Percentiles rank a stretch among this genome's conserved stretches.
phyloP scores from a whole-genome alignment of 1,140 invertebrate genomes.

The Glossosoma conforme region DNA sequence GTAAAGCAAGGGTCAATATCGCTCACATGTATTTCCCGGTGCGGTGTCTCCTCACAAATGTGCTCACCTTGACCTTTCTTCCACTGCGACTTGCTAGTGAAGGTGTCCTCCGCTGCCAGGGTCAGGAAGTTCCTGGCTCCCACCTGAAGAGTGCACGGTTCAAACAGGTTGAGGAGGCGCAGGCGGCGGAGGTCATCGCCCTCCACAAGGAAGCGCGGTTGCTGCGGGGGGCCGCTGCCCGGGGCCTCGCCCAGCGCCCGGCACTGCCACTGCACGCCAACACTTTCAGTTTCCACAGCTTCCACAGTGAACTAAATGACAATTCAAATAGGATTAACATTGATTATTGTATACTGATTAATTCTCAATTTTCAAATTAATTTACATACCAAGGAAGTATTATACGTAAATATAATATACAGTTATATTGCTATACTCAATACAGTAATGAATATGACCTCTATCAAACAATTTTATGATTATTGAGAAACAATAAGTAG shows the following conservation, averaged over 20 bases:
- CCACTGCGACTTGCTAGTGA: constrained; percentile 53
- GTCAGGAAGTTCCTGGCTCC: constrained; percentile 71
- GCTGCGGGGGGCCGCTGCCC: constrained; percentile 54
- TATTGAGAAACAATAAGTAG: too few species aligned
- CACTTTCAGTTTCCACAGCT: constrained; percentile 52
- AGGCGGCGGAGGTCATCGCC: constrained; percentile 71
- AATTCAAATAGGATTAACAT: too few species aligned
- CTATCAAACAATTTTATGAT: too few species aligned
- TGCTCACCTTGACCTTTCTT: constrained; percentile 51
- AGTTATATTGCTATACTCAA: too few species aligned
- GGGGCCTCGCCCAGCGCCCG: constrained; percentile 64
- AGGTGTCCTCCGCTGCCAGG: constrained; percentile 47
- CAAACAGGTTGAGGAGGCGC: constrained; percentile 78
- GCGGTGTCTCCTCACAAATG: constrained; percentile 21
- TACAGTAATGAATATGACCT: too few species aligned
- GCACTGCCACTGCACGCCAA: constrained; percentile 79
- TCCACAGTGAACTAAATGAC: constrained; percentile 62
- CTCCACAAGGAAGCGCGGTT: constrained; percentile 65
- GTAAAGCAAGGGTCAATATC: too few species aligned
- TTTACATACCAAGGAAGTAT: too few species aligned
- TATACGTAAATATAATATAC: too few species aligned
- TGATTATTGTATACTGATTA: too few species aligned
- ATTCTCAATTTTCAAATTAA: too few species aligned
- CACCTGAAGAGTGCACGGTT: constrained; percentile 83
- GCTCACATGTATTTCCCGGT: neutral